These are phyloP conservation scores for Naso thynnoides DNA, from an alignment of 2,797 vertebrate genomes.

Conservation along the genomic window DNA sequence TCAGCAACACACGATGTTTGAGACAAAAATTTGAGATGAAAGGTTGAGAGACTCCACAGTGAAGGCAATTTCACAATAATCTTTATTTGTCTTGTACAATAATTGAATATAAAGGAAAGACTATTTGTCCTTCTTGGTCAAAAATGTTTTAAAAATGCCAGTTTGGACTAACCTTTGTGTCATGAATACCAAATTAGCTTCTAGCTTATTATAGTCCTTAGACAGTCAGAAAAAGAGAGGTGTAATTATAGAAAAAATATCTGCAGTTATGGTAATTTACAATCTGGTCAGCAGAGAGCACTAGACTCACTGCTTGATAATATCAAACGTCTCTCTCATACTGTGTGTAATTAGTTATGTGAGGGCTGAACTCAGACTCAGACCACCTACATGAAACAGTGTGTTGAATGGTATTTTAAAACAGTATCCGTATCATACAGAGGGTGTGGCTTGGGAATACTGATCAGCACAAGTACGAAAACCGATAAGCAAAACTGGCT, in stretches of 20 bases:
- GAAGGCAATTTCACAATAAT: not conserved
- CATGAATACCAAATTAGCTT: not conserved
- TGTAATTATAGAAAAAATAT: not conserved
- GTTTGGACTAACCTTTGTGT: not conserved
- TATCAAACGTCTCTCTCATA: too few relatives aligned
- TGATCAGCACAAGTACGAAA: not conserved
- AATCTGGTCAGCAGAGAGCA: constrained; percentile 61
- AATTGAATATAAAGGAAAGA: not conserved
- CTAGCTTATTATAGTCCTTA: not conserved
- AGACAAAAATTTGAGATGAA: not conserved
- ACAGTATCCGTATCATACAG: not conserved
- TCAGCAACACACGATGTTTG: too few relatives aligned
- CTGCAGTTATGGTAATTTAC: constrained; percentile 1
- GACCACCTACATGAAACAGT: not conserved
- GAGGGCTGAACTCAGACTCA: not conserved
- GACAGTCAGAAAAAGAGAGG: not conserved
- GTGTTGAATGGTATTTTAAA: not conserved
- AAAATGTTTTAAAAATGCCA: not conserved
- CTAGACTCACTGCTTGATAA: constrained; percentile 15
- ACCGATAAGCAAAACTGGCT: not conserved
- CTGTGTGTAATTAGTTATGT: not conserved
- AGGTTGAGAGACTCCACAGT: not conserved
- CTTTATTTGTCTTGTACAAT: not conserved
- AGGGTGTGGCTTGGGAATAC: not conserved
- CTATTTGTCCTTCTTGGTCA: not conserved